A percentile compares a stretch with the other conserved stretches of the same genome.
Conservation (phyloP, 2,113 vertebrate genomes). For the Osmerus mordax region DNA sequence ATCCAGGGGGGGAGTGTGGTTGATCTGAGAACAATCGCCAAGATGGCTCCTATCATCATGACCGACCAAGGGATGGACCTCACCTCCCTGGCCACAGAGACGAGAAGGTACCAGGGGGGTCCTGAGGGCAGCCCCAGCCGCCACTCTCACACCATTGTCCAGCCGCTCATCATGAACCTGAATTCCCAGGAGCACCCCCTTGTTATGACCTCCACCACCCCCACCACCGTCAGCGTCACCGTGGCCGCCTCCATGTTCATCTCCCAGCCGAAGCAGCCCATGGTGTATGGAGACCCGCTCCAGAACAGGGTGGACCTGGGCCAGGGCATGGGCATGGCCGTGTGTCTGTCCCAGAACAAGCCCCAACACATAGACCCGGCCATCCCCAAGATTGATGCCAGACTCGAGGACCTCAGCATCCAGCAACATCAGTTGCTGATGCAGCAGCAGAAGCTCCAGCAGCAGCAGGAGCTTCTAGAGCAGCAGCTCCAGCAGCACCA, state of each 20-base stretch:
- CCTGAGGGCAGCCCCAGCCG: constrained; percentile 78
- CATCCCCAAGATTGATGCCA: constrained; percentile 77
- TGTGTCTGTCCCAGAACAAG: constrained; percentile 87
- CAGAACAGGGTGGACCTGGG: constrained; percentile 89
- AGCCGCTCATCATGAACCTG: constrained; percentile 94
- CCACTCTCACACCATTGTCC: constrained; percentile 83
- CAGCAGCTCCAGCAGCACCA: constrained; percentile 76
- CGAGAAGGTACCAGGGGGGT: constrained; percentile 84
- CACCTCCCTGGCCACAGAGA: constrained; percentile 88
- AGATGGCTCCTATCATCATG: constrained; percentile 87
- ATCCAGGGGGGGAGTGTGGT: constrained; percentile 82
- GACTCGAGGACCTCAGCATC: constrained; percentile 76
- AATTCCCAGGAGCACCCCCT: constrained; percentile 89
- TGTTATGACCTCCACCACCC: constrained; percentile 69
- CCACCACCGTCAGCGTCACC: constrained; percentile 87
- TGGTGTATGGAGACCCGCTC: constrained; percentile 89
- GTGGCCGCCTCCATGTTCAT: constrained; percentile 91
- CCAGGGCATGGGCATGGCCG: constrained; percentile 83
- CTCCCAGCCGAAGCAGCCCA: constrained; percentile 84
- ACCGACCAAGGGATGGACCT: constrained; percentile 98
- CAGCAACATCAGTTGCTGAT: constrained; percentile 73
- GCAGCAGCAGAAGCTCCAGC: constrained; percentile 74
- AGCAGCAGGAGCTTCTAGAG: constrained; percentile 75
- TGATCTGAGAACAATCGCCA: constrained; percentile 83
- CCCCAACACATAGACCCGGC: constrained; percentile 70